Conservation (phyloP, 2,888 invertebrate species). For the Petrophora chlorosata region DNA sequence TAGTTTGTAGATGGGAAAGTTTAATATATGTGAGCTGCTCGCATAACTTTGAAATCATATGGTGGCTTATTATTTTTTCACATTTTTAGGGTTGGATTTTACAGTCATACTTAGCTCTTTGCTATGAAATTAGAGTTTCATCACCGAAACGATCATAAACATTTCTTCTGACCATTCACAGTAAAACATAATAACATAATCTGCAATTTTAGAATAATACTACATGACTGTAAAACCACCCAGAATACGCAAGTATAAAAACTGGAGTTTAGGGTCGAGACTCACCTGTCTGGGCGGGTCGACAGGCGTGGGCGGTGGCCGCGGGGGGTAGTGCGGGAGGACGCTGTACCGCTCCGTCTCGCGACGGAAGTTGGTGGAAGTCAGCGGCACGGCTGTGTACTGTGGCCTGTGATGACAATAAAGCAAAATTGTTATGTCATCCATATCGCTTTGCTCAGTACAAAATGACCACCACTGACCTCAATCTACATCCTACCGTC, state of each 20-base stretch:
- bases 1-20: too few species aligned
- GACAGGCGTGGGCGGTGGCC: constrained; percentile 60
- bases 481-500: too few species aligned
- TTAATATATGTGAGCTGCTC: not conserved
- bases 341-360: constrained; percentile 56
- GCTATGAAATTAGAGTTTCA: too few species aligned
- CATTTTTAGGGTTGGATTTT: not conserved
- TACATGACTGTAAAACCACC: constrained; percentile 4
- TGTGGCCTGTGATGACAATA: constrained; percentile 49
- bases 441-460: too few species aligned
- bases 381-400: constrained; percentile 53
- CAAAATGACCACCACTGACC: too few species aligned
- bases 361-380: constrained; percentile 60
- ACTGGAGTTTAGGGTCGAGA: not conserved
- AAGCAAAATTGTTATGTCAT: too few species aligned
- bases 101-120: constrained; percentile 4
- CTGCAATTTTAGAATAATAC: too few species aligned
- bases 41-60: not conserved
- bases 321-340: constrained; percentile 62
- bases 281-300: constrained; percentile 71
- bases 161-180: too few species aligned
- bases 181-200: too few species aligned
- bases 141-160: too few species aligned
- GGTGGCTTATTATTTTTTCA: not conserved
- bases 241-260: too few species aligned